Conservation (phyloP, 1,140 invertebrate species). For the Periplaneta americana region DNA sequence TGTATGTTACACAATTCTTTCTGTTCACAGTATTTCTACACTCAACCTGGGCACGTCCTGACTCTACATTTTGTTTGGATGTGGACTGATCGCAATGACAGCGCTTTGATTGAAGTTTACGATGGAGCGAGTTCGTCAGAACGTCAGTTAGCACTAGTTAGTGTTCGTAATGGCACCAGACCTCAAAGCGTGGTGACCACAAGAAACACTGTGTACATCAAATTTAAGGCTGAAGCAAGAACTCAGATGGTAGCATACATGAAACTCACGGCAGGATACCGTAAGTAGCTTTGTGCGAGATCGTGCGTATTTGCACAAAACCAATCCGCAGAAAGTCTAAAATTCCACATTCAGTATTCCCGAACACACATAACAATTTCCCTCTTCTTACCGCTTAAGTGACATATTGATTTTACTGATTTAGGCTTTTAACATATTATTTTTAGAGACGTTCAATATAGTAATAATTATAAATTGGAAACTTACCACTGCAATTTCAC, state of each 20-base stretch:
- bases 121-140: constrained; percentile 68
- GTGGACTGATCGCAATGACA: constrained; percentile 64
- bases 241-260: constrained; percentile 68
- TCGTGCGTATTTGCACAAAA: too few species aligned
- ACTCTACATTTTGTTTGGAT: constrained; percentile 80
- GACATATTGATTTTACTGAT: too few species aligned
- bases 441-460: too few species aligned
- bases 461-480: too few species aligned
- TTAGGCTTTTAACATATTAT: too few species aligned
- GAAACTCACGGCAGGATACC: constrained; percentile 65
- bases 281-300: constrained; percentile 37
- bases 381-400: too few species aligned
- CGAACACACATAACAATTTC: too few species aligned
- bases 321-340: too few species aligned
- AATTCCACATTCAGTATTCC: too few species aligned
- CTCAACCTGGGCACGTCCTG: constrained; percentile 66
- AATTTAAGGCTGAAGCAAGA: constrained; percentile 61
- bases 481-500: too few species aligned
- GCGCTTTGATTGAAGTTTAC: constrained; percentile 65
- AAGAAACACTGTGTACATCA: constrained; percentile 67
- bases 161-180: constrained; percentile 69
- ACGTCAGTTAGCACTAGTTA: constrained; percentile 59
- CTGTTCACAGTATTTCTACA: constrained; percentile 57
- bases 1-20: too few species aligned
- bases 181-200: constrained; percentile 80